Evolutionary conservation across 2,888 invertebrate species (phyloP).

Genomic region (Torymus tubicola): DNA sequence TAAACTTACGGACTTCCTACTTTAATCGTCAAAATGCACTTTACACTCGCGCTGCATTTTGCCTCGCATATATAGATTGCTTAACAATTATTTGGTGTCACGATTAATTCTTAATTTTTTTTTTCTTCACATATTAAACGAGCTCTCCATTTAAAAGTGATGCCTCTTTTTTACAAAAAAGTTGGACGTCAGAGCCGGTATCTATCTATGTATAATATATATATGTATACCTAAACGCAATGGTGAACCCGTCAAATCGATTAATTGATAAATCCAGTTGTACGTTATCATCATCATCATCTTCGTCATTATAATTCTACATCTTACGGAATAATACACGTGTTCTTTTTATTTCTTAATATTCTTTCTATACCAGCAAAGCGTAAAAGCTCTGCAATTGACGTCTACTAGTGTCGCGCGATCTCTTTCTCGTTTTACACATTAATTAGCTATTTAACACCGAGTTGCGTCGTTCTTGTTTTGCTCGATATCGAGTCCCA

Average conservation of each 20-base stretch:
- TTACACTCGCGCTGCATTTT: slow-evolving; percentile 7
- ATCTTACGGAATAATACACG: slow-evolving; percentile 3
- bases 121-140: slow-evolving; percentile 5
- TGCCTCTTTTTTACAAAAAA: slow-evolving; percentile 18
- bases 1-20: too few species aligned
- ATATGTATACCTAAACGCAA: slow-evolving; percentile 12
- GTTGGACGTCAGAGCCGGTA: slow-evolving; percentile 7
- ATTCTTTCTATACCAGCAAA: slow-evolving; percentile 13
- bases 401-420: slow-evolving; percentile 33
- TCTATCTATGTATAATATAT: too few species aligned
- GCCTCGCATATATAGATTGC: slow-evolving; percentile 38
- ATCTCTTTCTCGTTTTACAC: background rate
- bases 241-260: slow-evolving; percentile 20
- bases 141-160: slow-evolving; percentile 33
- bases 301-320: slow-evolving; percentile 4
- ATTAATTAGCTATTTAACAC: background rate
- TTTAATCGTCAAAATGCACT: background rate
- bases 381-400: slow-evolving; percentile 34
- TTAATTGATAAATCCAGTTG: slow-evolving; percentile 20
- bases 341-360: background rate
- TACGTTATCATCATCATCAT: background rate
- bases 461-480: slow-evolving; percentile 5
- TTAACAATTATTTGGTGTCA: slow-evolving; percentile 56
- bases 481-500: background rate
- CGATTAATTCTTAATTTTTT: slow-evolving; percentile 33